These are phyloP conservation scores for Grallaria varia DNA, from an alignment of 2,113 vertebrate species.

Conservation along the genomic window DNA sequence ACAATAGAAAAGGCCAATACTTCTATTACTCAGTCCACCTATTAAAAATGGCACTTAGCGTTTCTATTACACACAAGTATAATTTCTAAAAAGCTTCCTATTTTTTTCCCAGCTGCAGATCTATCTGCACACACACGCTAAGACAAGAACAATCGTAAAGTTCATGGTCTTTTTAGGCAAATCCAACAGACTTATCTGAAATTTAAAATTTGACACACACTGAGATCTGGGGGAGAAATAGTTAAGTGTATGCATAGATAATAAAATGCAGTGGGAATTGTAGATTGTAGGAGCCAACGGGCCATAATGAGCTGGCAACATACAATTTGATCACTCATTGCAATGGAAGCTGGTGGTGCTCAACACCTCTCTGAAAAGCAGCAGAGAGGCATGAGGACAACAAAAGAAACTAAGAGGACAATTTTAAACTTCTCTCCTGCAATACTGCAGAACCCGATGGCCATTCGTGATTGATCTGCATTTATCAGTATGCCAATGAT, in stretches of 20 bases:
- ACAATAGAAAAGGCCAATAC: not conserved
- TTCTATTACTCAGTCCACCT: not conserved
- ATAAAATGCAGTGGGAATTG: not conserved
- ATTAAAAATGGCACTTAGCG: not conserved
- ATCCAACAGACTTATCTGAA: not conserved
- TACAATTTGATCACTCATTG: not conserved
- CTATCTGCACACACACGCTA: not conserved
- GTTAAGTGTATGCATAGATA: rapidly evolving
- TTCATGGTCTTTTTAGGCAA: not conserved
- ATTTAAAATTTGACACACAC: not conserved
- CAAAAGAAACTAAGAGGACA: not conserved
- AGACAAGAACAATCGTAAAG: not conserved
- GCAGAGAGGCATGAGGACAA: not conserved
- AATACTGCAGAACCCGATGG: not conserved
- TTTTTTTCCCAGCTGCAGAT: not conserved
- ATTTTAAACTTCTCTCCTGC: not conserved
- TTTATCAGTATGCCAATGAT: not conserved
- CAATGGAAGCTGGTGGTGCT: not conserved
- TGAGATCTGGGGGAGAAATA: rapidly evolving
- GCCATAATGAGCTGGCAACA: not conserved
- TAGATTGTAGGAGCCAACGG: not conserved
- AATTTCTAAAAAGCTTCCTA: not conserved
- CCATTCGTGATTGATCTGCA: not conserved
- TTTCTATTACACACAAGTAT: not conserved
- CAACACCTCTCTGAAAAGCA: not conserved